These are phyloP conservation scores for Neoseiulus cucumeris DNA, from an alignment of 1,140 invertebrate genomes.

Conservation along the genomic window DNA sequence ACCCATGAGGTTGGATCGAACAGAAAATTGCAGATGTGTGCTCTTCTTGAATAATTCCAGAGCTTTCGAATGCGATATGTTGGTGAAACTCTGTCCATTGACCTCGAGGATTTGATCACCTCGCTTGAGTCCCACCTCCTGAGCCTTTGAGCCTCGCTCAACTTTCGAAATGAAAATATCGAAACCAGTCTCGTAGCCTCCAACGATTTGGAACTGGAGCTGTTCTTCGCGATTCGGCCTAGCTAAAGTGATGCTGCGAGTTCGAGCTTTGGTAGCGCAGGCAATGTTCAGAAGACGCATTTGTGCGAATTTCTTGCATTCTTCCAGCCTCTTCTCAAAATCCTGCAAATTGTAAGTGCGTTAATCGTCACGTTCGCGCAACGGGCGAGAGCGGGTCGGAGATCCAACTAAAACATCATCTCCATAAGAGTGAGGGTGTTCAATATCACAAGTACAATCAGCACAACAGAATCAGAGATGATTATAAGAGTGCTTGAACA, in stretches of 20 bases:
- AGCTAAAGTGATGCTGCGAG: constrained; percentile 70
- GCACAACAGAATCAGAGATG: too few species aligned
- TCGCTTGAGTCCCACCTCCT: constrained; percentile 83
- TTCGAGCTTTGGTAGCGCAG: constrained; percentile 81
- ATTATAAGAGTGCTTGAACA: background rate
- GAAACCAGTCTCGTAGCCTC: constrained; percentile 71
- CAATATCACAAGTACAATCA: too few species aligned
- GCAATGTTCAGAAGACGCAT: constrained; percentile 72
- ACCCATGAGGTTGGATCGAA: constrained; percentile 80
- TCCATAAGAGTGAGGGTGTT: too few species aligned
- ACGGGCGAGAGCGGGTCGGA: too few species aligned
- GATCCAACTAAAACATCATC: too few species aligned
- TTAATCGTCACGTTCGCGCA: too few species aligned
- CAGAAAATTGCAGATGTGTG: constrained; percentile 84
- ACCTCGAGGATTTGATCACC: constrained; percentile 95
- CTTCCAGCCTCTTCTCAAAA: constrained; percentile 9
- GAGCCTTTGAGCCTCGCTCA: constrained; percentile 73
- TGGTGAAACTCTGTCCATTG: constrained; percentile 85
- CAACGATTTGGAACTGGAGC: constrained; percentile 74
- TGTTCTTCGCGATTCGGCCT: constrained; percentile 73
- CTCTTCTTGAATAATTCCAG: constrained; percentile 76
- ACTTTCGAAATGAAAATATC: constrained; percentile 90
- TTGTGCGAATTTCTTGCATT: constrained; percentile 26
- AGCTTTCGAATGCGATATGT: constrained; percentile 67
- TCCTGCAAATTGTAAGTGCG: background rate